These are phyloP conservation scores for Agrochola circellaris DNA, from an alignment of 2,888 invertebrate genomes.

Conservation along the genomic window DNA sequence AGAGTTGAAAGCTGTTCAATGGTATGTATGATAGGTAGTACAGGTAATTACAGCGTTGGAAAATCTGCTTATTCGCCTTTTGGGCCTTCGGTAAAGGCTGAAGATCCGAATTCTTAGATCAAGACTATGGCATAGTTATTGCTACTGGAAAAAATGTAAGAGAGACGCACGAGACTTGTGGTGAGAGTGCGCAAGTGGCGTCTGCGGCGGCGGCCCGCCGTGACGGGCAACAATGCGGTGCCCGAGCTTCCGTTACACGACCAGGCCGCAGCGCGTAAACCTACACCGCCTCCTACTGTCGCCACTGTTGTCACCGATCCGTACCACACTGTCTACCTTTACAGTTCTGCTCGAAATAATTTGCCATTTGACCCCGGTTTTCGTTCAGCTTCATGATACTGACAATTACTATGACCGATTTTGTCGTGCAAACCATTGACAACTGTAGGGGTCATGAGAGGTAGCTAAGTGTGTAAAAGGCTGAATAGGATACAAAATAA, in stretches of 20 bases:
- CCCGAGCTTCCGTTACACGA: constrained; percentile 77
- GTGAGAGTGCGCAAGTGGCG: constrained; percentile 65
- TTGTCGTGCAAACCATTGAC: neutral
- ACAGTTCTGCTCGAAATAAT: constrained; percentile 52
- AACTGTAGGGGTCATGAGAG: neutral
- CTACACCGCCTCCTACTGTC: constrained; percentile 74
- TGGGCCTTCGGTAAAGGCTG: neutral
- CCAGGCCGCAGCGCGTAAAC: constrained; percentile 70
- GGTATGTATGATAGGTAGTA: neutral
- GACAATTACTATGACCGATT: neutral
- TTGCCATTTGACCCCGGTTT: constrained; percentile 28
- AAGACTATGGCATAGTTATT: neutral
- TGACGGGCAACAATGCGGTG: constrained; percentile 76
- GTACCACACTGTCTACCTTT: constrained; percentile 47
- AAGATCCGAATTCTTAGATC: neutral
- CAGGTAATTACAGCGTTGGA: neutral
- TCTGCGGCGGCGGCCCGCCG: constrained; percentile 65
- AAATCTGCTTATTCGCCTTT: neutral
- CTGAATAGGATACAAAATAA: neutral
- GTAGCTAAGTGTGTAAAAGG: neutral
- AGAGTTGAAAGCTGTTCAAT: neutral
- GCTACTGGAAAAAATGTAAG: constrained; percentile 5
- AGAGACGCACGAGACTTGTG: constrained; percentile 49
- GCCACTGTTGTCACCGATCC: constrained; percentile 68
- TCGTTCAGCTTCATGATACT: constrained; percentile 16